phyloP scores from a whole-genome alignment of 2,113 vertebrate species.

The Pseudois nayaur region DNA sequence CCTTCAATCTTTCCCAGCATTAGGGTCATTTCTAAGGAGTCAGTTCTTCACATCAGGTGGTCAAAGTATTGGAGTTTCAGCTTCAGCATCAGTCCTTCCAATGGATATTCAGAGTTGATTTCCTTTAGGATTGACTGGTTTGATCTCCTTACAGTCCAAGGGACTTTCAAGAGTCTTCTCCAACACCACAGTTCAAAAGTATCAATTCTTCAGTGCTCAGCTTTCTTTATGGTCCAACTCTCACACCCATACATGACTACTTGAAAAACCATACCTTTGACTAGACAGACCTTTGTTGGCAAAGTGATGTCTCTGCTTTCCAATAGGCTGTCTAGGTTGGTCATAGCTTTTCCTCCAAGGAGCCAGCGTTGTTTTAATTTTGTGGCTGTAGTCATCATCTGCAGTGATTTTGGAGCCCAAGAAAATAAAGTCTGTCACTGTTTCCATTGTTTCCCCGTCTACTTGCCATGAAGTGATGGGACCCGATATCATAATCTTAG shows the following conservation, averaged over 20 bases:
- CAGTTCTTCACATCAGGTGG: neutral
- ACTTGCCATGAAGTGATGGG: neutral
- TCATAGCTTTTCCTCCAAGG: neutral
- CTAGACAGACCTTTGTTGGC: accelerated
- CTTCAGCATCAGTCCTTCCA: neutral
- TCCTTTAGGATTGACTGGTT: neutral
- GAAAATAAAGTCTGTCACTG: neutral
- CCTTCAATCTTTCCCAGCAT: neutral
- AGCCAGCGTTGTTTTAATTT: neutral
- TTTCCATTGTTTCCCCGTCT: neutral
- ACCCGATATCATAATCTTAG: neutral
- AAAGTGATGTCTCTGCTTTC: neutral
- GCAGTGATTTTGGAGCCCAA: neutral
- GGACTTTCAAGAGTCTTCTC: neutral
- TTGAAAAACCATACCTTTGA: neutral
- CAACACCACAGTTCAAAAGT: neutral
- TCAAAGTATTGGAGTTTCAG: neutral
- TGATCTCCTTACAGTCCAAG: neutral
- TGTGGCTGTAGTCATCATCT: neutral
- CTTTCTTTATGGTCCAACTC: neutral
- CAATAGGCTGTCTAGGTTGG: neutral
- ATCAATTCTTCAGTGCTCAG: neutral
- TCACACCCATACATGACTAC: neutral
- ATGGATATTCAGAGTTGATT: neutral
- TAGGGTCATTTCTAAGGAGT: neutral